Evolutionary conservation across 2,113 vertebrate species (phyloP).

Genomic region (Sceloporus undulatus): DNA sequence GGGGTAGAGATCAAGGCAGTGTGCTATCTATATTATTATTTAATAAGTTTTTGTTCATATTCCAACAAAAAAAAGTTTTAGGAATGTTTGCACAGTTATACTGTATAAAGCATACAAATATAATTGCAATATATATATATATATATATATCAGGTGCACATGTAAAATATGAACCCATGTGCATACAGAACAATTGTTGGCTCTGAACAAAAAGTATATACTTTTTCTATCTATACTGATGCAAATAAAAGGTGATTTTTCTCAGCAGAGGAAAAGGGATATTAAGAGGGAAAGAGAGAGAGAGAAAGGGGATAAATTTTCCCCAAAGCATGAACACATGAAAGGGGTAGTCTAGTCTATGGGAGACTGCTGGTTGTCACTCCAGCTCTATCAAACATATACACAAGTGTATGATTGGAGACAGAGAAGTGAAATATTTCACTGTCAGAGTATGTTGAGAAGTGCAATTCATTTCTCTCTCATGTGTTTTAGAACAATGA

Average conservation of each 20-base stretch:
- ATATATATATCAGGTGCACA: conserved; percentile 20
- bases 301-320: neutral
- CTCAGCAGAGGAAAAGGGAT: conserved; percentile 48
- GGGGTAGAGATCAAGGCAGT: conserved; percentile 1
- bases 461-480: conserved; percentile 90
- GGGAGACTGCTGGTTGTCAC: conserved; percentile 78
- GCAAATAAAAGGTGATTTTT: conserved; percentile 32
- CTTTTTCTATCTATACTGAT: conserved; percentile 12
- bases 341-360: conserved; percentile 69
- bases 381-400: conserved; percentile 79
- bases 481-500: conserved; percentile 87
- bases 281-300: neutral
- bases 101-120: conserved; percentile 25
- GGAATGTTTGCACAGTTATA: conserved; percentile 36
- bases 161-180: conserved; percentile 17
- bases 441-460: conserved; percentile 89
- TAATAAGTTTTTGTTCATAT: conserved; percentile 11
- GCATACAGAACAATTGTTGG: neutral
- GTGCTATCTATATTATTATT: conserved; percentile 25
- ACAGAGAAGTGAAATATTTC: conserved; percentile 95
- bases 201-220: conserved; percentile 3
- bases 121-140: neutral
- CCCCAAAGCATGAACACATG: conserved; percentile 55
- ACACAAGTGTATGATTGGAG: conserved; percentile 90
- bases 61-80: conserved; percentile 41